These are phyloP conservation scores for Silurus glanis DNA, from an alignment of 2,113 vertebrate species.

Conservation along the genomic window DNA sequence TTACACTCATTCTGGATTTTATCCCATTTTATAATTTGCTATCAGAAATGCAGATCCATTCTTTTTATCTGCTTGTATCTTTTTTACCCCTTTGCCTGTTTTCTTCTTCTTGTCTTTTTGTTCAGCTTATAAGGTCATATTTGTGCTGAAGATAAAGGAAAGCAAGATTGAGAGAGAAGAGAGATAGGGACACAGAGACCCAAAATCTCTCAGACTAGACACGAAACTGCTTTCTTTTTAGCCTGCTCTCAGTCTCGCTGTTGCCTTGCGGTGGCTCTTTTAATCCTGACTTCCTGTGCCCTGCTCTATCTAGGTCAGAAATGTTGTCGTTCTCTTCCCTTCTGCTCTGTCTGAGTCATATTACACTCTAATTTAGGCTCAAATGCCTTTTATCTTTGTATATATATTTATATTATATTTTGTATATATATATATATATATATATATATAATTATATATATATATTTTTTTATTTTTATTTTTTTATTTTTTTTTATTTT, in stretches of 20 bases:
- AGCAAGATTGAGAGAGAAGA: neutral
- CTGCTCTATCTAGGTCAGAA: constrained; percentile 52
- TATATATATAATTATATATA: neutral
- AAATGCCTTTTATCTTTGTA: neutral
- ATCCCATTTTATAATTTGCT: neutral
- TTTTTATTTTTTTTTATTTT: too few relatives aligned
- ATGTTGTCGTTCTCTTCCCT: constrained; percentile 24
- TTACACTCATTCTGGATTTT: neutral
- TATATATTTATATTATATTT: neutral
- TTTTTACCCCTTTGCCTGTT: neutral
- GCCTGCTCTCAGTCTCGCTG: constrained; percentile 32
- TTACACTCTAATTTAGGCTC: constrained; percentile 20
- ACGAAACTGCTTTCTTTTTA: constrained; percentile 33
- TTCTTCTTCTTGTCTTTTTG: neutral
- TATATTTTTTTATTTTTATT: neutral
- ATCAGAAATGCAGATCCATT: neutral
- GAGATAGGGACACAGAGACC: constrained; percentile 9
- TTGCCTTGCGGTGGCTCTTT: constrained; percentile 48
- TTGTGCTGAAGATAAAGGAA: constrained; percentile 26
- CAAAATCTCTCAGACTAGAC: constrained; percentile 39
- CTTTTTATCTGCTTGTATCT: neutral
- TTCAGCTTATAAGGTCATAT: constrained; percentile 50
- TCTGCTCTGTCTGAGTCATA: constrained; percentile 22
- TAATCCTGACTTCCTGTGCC: constrained; percentile 36
- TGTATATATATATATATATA: neutral